Evolutionary conservation across 2,888 invertebrate species (phyloP).

Genomic region (Phaonia tiefii): DNA sequence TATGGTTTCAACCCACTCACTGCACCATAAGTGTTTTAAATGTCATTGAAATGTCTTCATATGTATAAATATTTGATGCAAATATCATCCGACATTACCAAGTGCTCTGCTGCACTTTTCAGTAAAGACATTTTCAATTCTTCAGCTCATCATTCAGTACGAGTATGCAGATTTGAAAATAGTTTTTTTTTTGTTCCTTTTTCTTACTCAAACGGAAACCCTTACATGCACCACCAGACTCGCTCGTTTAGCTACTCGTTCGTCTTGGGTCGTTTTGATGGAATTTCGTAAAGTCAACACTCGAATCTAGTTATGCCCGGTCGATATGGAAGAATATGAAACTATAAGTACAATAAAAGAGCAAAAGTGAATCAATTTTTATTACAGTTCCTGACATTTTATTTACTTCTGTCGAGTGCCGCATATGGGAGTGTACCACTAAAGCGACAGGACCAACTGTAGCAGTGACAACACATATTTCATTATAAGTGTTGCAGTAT

Average conservation of each 20-base stretch:
- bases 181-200: conserved; percentile 13
- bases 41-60: conserved; percentile 58
- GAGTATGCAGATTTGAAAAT: conserved; percentile 39
- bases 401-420: conserved; percentile 53
- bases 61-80: conserved; percentile 45
- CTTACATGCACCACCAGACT: neutral
- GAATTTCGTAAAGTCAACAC: conserved; percentile 60
- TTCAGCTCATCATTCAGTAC: neutral
- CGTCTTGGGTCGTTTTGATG: conserved; percentile 4
- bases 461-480: conserved; percentile 22
- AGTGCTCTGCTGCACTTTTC: conserved; percentile 22
- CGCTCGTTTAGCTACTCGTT: neutral
- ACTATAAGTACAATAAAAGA: conserved; percentile 26
- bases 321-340: conserved; percentile 12
- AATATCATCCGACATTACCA: conserved; percentile 52
- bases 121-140: conserved; percentile 25
- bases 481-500: conserved; percentile 24
- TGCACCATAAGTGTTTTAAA: conserved; percentile 19
- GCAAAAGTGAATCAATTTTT: conserved; percentile 62
- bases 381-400: conserved; percentile 63
- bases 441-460: neutral
- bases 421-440: conserved; percentile 32
- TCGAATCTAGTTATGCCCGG: conserved; percentile 35
- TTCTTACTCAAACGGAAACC: conserved; percentile 25
- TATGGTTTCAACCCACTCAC: too few species aligned